Base-by-base conservation (phyloP, 2,113 vertebrate genomes). In the Mesembrinibis cayennensis region DNA sequence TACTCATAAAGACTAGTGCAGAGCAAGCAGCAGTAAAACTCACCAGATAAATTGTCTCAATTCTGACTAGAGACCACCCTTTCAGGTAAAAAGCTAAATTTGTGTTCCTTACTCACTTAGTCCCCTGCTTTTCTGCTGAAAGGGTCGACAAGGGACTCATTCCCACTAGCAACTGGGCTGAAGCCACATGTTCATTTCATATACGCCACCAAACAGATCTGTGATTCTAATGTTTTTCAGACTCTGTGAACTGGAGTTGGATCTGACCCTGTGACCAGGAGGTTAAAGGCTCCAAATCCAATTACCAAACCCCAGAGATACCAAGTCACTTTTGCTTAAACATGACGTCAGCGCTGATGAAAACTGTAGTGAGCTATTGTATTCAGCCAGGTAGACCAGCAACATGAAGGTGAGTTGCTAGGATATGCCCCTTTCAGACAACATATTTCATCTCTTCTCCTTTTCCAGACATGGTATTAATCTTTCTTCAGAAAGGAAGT, bases 281-380 rank as follows among this genome's bases (percentile, higher is more conserved):
- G 94, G 89, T 86, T 85, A 97, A 96, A 97, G 95, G 91, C n/a
- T 95, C 81, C 66, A 94, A 93, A 95, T 95, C 58, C 95, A 91
- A 82, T 94, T 96, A 95, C 78, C 4, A 13, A 76, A 77, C 45
- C 87, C 62, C 66, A 62, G 74, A 94, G 73, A 84, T 50, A 89
- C 29, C 53, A 77, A 94, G 89, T 80, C 62, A 36, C 38, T 94
- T 97, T 82, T 87, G 63, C 58, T 93, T 93, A 91, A 94, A 87
- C 38, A 25, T 80, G 78, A 66, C 38, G 2, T 38, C 66, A 93
- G 58, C 44, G 16, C 65, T 49, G 84, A 86, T 84, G 79, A 70
- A 76, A 91, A 36, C 69, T 59, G 10, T 2, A 49, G 73, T 47
- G 81, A 92, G 49, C 81, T 59, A 67, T 78, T 90, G 72, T 83